Evolutionary conservation across 1,140 invertebrate species (phyloP).

Genomic region (Scylla paramamosain): DNA sequence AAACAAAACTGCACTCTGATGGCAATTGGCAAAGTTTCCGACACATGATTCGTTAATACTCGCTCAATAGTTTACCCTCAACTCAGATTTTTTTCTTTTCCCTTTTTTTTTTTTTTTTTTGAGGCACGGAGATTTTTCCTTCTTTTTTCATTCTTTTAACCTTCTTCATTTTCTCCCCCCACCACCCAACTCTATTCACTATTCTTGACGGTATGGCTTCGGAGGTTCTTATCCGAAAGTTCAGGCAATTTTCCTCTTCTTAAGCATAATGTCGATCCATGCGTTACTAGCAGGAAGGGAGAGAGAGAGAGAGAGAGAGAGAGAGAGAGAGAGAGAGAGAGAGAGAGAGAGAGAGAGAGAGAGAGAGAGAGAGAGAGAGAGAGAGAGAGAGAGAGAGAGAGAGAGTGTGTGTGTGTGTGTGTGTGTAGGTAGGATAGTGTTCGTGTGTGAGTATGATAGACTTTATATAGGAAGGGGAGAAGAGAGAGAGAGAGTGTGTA

Average conservation of each 20-base stretch:
- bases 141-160: background rate
- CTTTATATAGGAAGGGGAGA: too few relatives aligned
- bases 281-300: background rate
- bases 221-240: background rate
- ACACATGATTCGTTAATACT: background rate
- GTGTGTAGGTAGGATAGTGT: too few relatives aligned
- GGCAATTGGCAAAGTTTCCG: background rate
- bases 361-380: too few relatives aligned
- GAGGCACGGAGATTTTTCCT: background rate
- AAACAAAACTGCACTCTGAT: background rate
- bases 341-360: background rate
- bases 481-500: background rate
- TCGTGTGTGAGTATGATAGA: too few relatives aligned
- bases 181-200: background rate
- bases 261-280: background rate
- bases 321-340: background rate
- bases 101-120: background rate
- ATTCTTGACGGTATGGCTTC: background rate
- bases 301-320: background rate
- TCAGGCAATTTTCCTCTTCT: background rate
- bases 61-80: background rate
- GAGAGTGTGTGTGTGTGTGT: too few relatives aligned
- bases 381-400: too few relatives aligned
- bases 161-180: background rate
- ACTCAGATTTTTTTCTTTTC: background rate